Evolutionary conservation across 1,140 invertebrate species (phyloP), one percentile per base, ranked within the genome.

Genomic region (Diachasma alloeum): DNA sequence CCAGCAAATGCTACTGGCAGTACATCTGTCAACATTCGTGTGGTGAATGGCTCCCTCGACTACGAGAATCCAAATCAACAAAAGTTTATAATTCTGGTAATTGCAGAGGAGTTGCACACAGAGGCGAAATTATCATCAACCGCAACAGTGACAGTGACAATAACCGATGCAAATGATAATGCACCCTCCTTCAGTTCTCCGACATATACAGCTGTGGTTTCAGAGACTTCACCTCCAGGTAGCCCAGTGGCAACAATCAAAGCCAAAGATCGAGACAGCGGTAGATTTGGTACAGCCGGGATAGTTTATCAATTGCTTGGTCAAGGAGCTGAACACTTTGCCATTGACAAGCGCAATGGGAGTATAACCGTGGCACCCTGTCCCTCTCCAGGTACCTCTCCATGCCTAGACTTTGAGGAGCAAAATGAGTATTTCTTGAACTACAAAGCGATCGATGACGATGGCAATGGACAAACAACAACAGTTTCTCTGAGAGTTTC

Each of bases 61-160:
- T 97, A 96, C 84, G 96, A 97, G 85, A 96, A 98, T 90, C 95
- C 95, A 26, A 97, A 97, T 90, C 95, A 97, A 85, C 91, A 96
- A 76, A 97, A 97, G 88, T 98, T 97, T 85, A 95, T 97, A 80
- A 92, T 97, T 37, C 89, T 97, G 83, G 95, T 96, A 4, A 92
- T 96, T 73, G 96, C 96, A 0, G 95, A 95, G 86, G 96, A 97
- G 83, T 90, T 94, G 1, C 92, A 95, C 79, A 96, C 95, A 1
- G 90, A 91, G 63, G 93, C 94, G 1, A 92, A 92, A 48, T 90
- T 97, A 0, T 95, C 94, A 0, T 97, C 96, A 0, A 97, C 96
- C 4, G 95, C 96, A 0, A 97, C 95, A 13, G 94, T 98, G 2
- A 96, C 93, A 0, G 93, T 98, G 0, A 92, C 93, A 11, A 93